Conservation (phyloP, 2,113 vertebrate species). For the Otis tarda region DNA sequence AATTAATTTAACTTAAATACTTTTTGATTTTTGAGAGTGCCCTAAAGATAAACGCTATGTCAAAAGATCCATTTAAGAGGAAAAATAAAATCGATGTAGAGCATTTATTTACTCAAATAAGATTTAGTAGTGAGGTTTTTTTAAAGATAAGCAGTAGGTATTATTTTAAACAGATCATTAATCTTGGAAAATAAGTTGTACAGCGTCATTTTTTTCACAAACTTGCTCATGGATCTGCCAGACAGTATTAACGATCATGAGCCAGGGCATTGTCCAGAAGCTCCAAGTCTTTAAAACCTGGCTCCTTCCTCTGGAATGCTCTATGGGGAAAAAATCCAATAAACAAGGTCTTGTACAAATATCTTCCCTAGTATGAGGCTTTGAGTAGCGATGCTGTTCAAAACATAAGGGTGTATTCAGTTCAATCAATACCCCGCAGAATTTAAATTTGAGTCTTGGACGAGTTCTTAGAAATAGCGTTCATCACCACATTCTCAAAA, state of each 20-base stretch:
- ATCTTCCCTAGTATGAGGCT: neutral
- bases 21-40: neutral
- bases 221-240: neutral
- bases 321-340: neutral
- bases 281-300: neutral
- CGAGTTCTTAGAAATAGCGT: neutral
- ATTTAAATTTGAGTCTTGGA: neutral
- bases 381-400: neutral
- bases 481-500: neutral
- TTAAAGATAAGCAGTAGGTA: neutral
- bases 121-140: neutral
- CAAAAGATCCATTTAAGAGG: neutral
- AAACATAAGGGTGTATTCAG: neutral
- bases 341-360: neutral
- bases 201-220: neutral
- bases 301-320: neutral
- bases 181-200: neutral
- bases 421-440: neutral
- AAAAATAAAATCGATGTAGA: neutral
- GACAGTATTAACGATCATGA: neutral
- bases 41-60: neutral
- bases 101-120: neutral
- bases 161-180: neutral
- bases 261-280: neutral
- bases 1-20: neutral